A percentile compares a stretch with the other conserved stretches of the same genome.
Evolutionary conservation across 2,888 invertebrate genomes (phyloP).

Genomic region (Acleris laterana): DNA sequence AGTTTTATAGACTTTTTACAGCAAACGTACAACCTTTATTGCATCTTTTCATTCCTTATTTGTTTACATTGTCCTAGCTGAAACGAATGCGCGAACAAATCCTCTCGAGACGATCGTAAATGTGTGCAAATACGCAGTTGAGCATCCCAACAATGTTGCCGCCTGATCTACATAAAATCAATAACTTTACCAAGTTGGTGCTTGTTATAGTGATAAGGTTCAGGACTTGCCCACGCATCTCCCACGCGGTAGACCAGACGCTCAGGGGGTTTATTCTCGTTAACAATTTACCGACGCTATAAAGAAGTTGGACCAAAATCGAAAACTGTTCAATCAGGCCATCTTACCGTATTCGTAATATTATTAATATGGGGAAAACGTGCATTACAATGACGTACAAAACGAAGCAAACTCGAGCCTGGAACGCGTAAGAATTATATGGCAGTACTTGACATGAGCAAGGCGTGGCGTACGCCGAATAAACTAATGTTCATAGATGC

Average conservation of each 20-base stretch:
- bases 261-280: too few relatives aligned
- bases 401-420: too few relatives aligned
- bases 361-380: too few relatives aligned
- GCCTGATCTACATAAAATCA: conserved; percentile 28
- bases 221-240: conserved; percentile 48
- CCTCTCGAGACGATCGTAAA: conserved; percentile 35
- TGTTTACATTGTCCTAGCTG: conserved; percentile 32
- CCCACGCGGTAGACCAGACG: conserved; percentile 46
- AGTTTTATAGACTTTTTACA: conserved; percentile 11
- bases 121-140: conserved; percentile 31
- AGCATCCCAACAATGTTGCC: conserved; percentile 31
- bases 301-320: too few relatives aligned
- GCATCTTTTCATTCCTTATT: conserved; percentile 29
- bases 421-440: too few relatives aligned
- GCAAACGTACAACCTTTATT: conserved; percentile 23
- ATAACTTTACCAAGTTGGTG: conserved; percentile 11
- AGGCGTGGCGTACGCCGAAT: too few relatives aligned
- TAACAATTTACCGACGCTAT: too few relatives aligned
- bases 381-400: too few relatives aligned
- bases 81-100: conserved; percentile 25
- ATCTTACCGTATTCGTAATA: too few relatives aligned
- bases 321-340: too few relatives aligned
- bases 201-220: conserved; percentile 17
- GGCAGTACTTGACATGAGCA: too few relatives aligned
- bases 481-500: too few relatives aligned